Evolutionary conservation across 2,888 invertebrate genomes (phyloP), one percentile per base, ranked within the genome.

Genomic region (Campopleginae sp.): DNA sequence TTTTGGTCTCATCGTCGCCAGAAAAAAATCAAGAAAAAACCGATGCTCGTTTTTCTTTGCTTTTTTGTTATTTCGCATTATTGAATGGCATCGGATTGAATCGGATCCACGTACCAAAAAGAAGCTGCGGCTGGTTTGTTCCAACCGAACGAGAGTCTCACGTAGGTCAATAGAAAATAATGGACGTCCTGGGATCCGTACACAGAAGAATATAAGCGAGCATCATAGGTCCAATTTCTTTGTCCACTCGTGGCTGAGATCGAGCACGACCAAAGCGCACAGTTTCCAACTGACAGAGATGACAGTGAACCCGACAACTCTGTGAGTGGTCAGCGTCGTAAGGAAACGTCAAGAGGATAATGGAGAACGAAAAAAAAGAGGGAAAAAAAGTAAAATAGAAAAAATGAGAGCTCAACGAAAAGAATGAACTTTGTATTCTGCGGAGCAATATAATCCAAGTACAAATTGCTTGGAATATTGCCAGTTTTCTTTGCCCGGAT

Each of bases 381-480:
- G 58, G 68, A 58, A 54, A 51, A 63, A 19, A 48, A 33, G 8
- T 42, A 66, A 42, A 46, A 46, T 46, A n/a, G 12, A 44, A 23
- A 42, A 44, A 61, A 75, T n/a, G 31, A 61, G 66, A 74, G 68
- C 80, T 80, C 54, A 54, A 68, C 48, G 75, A 75, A 78, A 70
- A 71, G 76, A 76, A 54, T 68, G 76, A 71, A 81, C 84, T 86
- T 83, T 83, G 83, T 86, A 86, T 86, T 86, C 86, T 38, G 27
- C 72, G 83, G 74, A 78, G 82, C 80, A 83, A 80, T 77, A 71
- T 86, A 86, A 86, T 83, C 83, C 86, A 68, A 66, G 86, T 80
- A 86, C 83, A 83, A 86, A 83, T 86, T 86, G 86, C 86, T 86
- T 86, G 86, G 86, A 83, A 70, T 83, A 86, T 80, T 80, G 86